A percentile compares a stretch with the other conserved stretches of the same genome.
Evolutionary conservation across 2,888 invertebrate species (phyloP).

Genomic region (Cosmopolites sordidus): DNA sequence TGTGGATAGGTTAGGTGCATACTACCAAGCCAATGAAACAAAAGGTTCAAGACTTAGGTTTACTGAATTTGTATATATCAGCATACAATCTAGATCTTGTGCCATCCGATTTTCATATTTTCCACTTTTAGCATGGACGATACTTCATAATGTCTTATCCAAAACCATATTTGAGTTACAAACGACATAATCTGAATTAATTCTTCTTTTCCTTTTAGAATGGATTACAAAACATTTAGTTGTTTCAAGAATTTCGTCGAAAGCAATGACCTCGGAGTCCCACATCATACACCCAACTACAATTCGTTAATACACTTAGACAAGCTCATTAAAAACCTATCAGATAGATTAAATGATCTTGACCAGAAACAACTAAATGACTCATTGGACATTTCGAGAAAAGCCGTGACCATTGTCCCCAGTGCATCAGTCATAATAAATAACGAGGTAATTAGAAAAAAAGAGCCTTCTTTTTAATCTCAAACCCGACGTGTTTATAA

Average conservation of each 20-base stretch:
- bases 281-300: conserved; percentile 70
- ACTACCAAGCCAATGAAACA: no score
- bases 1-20: no score
- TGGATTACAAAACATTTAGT: conserved; percentile 79
- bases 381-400: conserved; percentile 27
- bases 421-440: neutral
- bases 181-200: conserved; percentile 15
- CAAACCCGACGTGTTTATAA: no score
- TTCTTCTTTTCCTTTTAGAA: conserved; percentile 51
- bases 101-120: no score
- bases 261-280: conserved; percentile 75
- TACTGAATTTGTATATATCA: no score
- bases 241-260: conserved; percentile 87
- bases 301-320: conserved; percentile 70
- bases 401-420: conserved; percentile 21
- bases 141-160: no score
- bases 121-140: no score
- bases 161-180: neutral
- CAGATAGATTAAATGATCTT: conserved; percentile 54
- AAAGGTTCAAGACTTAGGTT: no score
- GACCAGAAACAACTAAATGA: conserved; percentile 55
- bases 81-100: no score
- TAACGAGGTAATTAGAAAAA: no score
- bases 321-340: conserved; percentile 57
- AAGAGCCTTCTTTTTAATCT: no score